phyloP scores from a whole-genome alignment of 1,140 invertebrate genomes.

The Bombus cullumanus region DNA sequence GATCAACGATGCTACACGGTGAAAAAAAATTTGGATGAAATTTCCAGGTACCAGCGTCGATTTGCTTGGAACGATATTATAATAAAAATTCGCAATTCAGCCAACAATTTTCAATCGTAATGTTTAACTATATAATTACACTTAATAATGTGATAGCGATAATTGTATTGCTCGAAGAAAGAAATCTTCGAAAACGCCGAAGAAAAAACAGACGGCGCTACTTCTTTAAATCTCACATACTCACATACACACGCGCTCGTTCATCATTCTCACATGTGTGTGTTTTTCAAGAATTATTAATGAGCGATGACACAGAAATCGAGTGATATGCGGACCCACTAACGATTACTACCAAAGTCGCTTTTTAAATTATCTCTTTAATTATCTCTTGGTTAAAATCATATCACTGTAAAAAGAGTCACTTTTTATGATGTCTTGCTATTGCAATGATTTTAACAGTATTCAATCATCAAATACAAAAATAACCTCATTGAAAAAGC shows the following conservation, averaged over 20 bases:
- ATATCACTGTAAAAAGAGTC: background rate
- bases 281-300: constrained; percentile 6
- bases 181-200: constrained; percentile 44
- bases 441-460: background rate
- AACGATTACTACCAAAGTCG: background rate
- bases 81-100: constrained; percentile 52
- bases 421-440: background rate
- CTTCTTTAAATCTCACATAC: background rate
- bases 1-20: constrained; percentile 8
- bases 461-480: background rate
- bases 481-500: background rate
- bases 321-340: constrained; percentile 32
- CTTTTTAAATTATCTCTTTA: no score
- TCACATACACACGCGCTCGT: constrained; percentile 11
- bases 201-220: constrained; percentile 41
- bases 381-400: background rate
- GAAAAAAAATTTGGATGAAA: constrained; percentile 7
- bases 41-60: constrained; percentile 26
- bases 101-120: constrained; percentile 47
- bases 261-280: constrained; percentile 10
- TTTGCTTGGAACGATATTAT: constrained; percentile 40
- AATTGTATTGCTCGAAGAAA: constrained; percentile 62
- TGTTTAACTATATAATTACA: constrained; percentile 78
- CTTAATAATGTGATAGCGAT: constrained; percentile 79
- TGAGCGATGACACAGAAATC: constrained; percentile 19